Evolutionary conservation across 2,113 vertebrate genomes (phyloP).

Genomic region (Salminus brasiliensis): DNA sequence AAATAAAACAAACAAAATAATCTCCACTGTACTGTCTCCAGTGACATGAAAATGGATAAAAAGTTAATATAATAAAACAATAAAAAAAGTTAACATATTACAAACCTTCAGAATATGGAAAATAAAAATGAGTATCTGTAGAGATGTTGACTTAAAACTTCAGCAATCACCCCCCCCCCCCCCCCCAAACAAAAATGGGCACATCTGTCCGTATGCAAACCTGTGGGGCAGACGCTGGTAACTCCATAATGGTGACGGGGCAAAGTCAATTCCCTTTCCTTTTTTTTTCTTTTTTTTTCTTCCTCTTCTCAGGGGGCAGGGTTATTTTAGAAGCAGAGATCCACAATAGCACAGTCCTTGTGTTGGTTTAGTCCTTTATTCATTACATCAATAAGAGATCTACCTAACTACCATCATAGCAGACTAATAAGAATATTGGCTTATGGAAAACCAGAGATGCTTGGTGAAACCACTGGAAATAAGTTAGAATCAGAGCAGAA

Average conservation of each 20-base stretch:
- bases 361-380: conserved; percentile 75
- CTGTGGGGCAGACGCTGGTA: conserved; percentile 37
- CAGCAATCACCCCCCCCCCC: conserved; percentile 49
- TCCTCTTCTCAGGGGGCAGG: conserved; percentile 14
- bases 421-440: conserved; percentile 68
- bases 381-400: conserved; percentile 76
- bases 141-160: conserved; percentile 61
- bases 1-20: conserved; percentile 66
- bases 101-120: conserved; percentile 72
- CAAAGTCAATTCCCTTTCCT: conserved; percentile 51
- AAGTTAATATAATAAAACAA: conserved; percentile 69
- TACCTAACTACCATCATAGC: conserved; percentile 74
- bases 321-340: conserved; percentile 58
- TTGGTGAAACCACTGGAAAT: conserved; percentile 57
- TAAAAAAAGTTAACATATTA: conserved; percentile 74
- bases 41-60: conserved; percentile 73
- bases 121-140: conserved; percentile 69
- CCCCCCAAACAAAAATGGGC: conserved; percentile 42
- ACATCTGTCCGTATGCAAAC: conserved; percentile 38
- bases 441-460: conserved; percentile 69
- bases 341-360: conserved; percentile 67
- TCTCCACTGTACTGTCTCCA: conserved; percentile 64
- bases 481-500: conserved; percentile 69
- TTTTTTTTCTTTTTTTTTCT: conserved; percentile 47
- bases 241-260: conserved; percentile 49